A percentile compares a stretch with the other conserved stretches of the same genome.
These are phyloP conservation scores for Diorhabda carinulata DNA, from an alignment of 1,140 invertebrate genomes.

Conservation along the genomic window DNA sequence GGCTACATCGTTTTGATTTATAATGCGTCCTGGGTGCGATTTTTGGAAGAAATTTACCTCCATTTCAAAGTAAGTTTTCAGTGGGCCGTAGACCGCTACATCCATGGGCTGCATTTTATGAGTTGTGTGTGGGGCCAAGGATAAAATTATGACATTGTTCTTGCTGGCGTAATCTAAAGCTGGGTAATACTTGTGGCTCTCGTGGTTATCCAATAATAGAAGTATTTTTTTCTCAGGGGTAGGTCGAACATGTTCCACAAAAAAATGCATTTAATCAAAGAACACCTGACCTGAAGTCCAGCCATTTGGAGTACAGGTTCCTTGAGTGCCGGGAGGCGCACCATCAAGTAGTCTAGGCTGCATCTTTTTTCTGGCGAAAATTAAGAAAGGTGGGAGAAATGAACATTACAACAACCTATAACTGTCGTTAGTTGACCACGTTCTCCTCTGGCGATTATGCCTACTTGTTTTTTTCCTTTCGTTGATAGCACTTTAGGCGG, in stretches of 20 bases:
- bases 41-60: too few species aligned
- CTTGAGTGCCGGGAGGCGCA: constrained; percentile 27
- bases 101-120: neutral
- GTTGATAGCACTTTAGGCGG: constrained; percentile 39
- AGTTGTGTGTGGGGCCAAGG: neutral
- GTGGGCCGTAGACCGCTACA: neutral
- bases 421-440: constrained; percentile 29
- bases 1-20: neutral
- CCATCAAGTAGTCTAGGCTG: too few species aligned
- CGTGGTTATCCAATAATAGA: too few species aligned
- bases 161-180: too few species aligned
- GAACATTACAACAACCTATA: constrained; percentile 6
- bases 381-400: too few species aligned
- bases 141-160: too few species aligned
- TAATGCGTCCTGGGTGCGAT: neutral
- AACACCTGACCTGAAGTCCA: constrained; percentile 35
- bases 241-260: constrained; percentile 28
- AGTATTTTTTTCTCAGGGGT: constrained; percentile 30
- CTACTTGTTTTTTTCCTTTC: constrained; percentile 38
- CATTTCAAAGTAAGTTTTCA: too few species aligned
- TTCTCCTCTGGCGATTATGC: constrained; percentile 34
- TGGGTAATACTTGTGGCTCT: too few species aligned
- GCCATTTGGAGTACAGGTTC: constrained; percentile 27
- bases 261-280: constrained; percentile 28
- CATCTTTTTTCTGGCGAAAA: too few species aligned